A percentile compares a stretch with the other conserved stretches of the same genome.
Conservation (phyloP, 2,113 vertebrate species). For the Thalassarche chlororhynchos region DNA sequence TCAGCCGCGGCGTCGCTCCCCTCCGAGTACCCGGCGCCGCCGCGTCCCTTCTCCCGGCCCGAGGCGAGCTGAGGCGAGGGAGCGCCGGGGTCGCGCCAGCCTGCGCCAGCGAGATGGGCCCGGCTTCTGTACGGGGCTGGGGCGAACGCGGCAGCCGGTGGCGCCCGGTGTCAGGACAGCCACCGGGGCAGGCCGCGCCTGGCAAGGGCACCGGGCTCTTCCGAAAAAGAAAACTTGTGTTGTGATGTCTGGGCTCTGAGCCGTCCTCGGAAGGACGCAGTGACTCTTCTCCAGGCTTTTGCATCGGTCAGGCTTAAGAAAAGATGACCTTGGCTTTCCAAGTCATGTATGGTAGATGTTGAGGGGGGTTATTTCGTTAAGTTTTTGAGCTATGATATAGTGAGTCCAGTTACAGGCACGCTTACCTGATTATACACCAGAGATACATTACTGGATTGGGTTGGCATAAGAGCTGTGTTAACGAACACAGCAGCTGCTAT, state of each 20-base stretch:
- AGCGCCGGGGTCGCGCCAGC: background rate
- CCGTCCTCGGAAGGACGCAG: background rate
- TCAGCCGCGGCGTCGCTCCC: background rate
- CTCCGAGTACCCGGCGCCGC: rapidly evolving
- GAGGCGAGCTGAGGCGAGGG: background rate
- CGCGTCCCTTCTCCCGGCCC: background rate
- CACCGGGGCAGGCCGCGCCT: no score
- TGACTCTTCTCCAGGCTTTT: background rate
- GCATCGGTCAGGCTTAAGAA: rapidly evolving
- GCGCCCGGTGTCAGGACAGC: background rate
- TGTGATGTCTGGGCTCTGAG: background rate
- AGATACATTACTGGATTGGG: no score
- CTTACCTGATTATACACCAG: rapidly evolving
- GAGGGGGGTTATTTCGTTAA: rapidly evolving
- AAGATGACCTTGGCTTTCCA: background rate
- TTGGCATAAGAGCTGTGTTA: background rate
- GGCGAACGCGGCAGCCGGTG: background rate
- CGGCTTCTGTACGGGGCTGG: background rate
- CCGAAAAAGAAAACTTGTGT: rapidly evolving
- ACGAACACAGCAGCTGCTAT: rapidly evolving
- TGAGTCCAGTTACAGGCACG: rapidly evolving
- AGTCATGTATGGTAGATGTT: rapidly evolving
- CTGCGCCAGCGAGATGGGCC: background rate
- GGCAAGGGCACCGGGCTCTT: background rate
- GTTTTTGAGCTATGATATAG: rapidly evolving